Evolutionary conservation across 2,113 vertebrate genomes (phyloP).

Genomic region (Ranitomeya variabilis): DNA sequence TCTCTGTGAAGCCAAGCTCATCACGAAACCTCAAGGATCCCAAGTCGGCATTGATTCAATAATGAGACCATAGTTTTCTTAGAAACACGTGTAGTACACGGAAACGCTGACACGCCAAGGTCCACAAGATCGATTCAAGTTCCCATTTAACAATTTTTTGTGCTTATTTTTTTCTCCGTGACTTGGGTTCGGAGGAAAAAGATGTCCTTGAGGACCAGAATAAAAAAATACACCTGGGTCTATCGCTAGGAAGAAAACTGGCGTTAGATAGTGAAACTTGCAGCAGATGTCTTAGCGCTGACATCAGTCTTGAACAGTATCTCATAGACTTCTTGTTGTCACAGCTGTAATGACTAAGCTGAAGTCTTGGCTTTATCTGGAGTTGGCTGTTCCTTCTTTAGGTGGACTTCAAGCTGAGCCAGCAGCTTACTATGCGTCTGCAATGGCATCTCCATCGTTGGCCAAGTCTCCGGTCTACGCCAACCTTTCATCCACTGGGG

Average conservation of each 20-base stretch:
- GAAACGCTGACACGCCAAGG: background rate
- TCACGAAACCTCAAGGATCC: background rate
- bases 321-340: slow-evolving; percentile 41
- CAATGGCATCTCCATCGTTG: slow-evolving; percentile 35
- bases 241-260: background rate
- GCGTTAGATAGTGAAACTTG: background rate
- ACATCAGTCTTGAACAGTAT: slow-evolving; percentile 39
- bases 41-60: background rate
- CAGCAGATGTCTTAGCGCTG: slow-evolving; percentile 38
- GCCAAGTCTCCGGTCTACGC: background rate
- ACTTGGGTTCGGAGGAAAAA: background rate
- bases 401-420: slow-evolving; percentile 34
- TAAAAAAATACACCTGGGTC: background rate
- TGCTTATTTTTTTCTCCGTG: background rate
- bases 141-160: background rate
- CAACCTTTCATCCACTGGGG: background rate
- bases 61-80: slow-evolving; percentile 14
- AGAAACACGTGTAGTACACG: background rate
- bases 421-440: slow-evolving; percentile 18
- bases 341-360: slow-evolving; percentile 49
- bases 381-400: slow-evolving; percentile 42
- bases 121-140: background rate
- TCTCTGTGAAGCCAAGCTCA: background rate
- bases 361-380: slow-evolving; percentile 2
- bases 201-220: slow-evolving; percentile 5